phyloP scores from a whole-genome alignment of 2,113 vertebrate species.

The Leptocoma aspasia region DNA sequence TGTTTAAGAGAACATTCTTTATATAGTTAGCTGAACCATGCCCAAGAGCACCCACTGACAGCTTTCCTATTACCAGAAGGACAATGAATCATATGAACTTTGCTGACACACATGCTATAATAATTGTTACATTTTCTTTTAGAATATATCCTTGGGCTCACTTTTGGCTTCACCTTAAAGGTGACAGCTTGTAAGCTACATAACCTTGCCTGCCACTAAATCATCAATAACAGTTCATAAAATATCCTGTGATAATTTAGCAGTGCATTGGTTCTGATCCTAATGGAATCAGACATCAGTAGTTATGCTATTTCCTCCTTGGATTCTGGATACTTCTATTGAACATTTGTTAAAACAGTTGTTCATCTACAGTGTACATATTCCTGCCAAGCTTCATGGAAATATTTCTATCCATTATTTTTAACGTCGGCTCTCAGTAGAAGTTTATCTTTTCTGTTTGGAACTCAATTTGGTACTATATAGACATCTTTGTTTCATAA shows the following conservation, averaged over 20 bases:
- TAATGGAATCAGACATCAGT: conserved; percentile 65
- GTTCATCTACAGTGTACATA: conserved; percentile 38
- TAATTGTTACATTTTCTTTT: conserved; percentile 69
- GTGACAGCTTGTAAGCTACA: conserved; percentile 59
- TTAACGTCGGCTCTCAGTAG: background rate
- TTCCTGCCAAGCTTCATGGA: conserved; percentile 51
- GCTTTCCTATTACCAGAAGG: conserved; percentile 70
- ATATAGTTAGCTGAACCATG: conserved; percentile 61
- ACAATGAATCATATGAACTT: conserved; percentile 69
- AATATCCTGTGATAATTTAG: conserved; percentile 55
- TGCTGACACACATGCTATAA: conserved; percentile 61
- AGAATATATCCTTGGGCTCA: conserved; percentile 50
- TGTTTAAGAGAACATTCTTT: conserved; percentile 61
- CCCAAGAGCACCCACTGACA: conserved; percentile 65
- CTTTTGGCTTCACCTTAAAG: conserved; percentile 65
- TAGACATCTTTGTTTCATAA: background rate
- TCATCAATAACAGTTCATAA: conserved; percentile 56
- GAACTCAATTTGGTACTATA: background rate
- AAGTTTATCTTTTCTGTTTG: conserved; percentile 19
- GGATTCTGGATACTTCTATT: conserved; percentile 47
- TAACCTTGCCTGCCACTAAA: conserved; percentile 57
- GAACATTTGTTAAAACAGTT: conserved; percentile 70
- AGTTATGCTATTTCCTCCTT: conserved; percentile 55
- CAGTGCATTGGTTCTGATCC: conserved; percentile 54
- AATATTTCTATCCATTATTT: conserved; percentile 53